Conservation (phyloP, 1,140 invertebrate species). For the Caenorhabditis remanei region DNA sequence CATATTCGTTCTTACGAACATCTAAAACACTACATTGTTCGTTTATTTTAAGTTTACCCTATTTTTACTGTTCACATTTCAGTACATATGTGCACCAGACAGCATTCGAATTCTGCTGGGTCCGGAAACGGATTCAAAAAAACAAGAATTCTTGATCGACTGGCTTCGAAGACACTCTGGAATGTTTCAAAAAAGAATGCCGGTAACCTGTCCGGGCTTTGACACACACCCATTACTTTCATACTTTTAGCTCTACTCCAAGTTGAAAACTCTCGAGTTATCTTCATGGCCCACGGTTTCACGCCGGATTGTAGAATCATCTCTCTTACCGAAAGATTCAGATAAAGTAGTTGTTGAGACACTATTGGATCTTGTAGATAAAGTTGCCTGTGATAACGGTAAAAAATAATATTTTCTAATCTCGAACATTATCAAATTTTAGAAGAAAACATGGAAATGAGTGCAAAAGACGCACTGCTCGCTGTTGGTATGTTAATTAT, state of each 20-base stretch:
- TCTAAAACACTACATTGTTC: conserved; percentile 17
- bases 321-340: neutral
- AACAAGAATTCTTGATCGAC: conserved; percentile 12
- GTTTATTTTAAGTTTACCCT: neutral
- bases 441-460: neutral
- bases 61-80: neutral
- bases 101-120: conserved; percentile 8
- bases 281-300: conserved; percentile 9
- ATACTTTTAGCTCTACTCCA: conserved; percentile 20
- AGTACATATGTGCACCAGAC: conserved; percentile 9
- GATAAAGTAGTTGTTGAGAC: conserved; percentile 6
- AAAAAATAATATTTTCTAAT: neutral
- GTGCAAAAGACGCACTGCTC: neutral
- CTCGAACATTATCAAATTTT: neutral
- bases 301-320: neutral
- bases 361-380: neutral
- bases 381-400: conserved; percentile 15
- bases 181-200: conserved; percentile 4
- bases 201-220: neutral
- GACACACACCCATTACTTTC: neutral
- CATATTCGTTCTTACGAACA: conserved; percentile 32
- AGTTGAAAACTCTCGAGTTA: conserved; percentile 5
- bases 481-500: conserved; percentile 17
- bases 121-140: neutral
- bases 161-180: conserved; percentile 7